Evolutionary conservation across 2,888 invertebrate genomes (phyloP), one percentile per base, ranked within the genome.

Genomic region (Lucinisca nassula): DNA sequence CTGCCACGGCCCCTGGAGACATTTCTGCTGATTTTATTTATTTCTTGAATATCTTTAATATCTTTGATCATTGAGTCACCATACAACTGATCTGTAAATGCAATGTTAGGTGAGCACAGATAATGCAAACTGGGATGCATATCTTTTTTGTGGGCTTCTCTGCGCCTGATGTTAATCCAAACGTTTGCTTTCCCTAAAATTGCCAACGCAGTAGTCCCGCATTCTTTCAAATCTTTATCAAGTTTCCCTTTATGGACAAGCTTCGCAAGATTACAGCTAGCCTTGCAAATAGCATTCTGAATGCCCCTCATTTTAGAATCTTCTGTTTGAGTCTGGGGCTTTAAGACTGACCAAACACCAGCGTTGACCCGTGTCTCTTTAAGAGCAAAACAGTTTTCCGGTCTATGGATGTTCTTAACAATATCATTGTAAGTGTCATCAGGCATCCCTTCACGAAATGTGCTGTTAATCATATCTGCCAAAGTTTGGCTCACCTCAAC

Each of bases 311-410:
- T 35, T n/a, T 72, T 72, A 12, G 40, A 72, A 37, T 27, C 72
- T 37, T 72, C 72, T 8, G 72, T 72, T 35, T 72, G 72, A 27
- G 72, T 72, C 24, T 72, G 72, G 17, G 72, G 72, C 17, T 72
- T 72, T 10, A 72, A 40, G 3, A 72, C 72, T 10, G 37, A 38
- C 72, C 72, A 72, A 10, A 72, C 40, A n/a, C 72, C 40, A 6
- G 40, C 72, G 35, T 38, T 72, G 6, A 72, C 40, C 17, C 72
- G 24, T 27, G 58, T 58, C 27, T 58, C 58, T 58, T 58, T 58
- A 21, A 58, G n/a, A 27, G 58, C 58, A n/a, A 24, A 58, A 58
- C 72, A 72, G 40, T 72, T 72, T 35, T 72, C 37, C n/a, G 72
- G 72, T n/a, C 72, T 72, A 6, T 32, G 72, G n/a, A 72, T 72